Evolutionary conservation across 2,113 vertebrate genomes (phyloP), one percentile per base, ranked within the genome.

Genomic region (Gasterosteus aculeatus): DNA sequence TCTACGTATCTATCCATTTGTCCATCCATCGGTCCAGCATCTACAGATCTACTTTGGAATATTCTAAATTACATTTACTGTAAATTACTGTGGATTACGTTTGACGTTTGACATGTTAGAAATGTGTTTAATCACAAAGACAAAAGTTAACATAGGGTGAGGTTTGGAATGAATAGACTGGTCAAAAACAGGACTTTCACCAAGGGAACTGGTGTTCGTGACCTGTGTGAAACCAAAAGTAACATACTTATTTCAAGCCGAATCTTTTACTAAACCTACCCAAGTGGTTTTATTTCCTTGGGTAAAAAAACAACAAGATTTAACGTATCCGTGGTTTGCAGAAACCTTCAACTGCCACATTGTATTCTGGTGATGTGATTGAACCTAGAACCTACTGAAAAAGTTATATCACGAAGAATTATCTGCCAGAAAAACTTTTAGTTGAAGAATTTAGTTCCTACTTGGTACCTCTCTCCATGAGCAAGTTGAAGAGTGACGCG

Each of bases 391-490:
- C 9, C 3, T 53, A 15, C 11, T 2, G 26, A 0, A 15, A 14
- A 56, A 29, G 22, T 29, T 56, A 29, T 56, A 11, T 60, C 35
- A n/a, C 22, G 31, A 15, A 57, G 4, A 38, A 10, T 19, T 10
- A 19, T 10, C 8, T 4, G 57, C 31, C 57, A 35, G 57, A 35
- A 19, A 59, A 35, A 57, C 12, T 56, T 26, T 26, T 26, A 26
- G 22, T 26, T 26, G 22, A 26, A 26, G 22, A 26, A 26, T 26
- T 26, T 26, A 26, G 22, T 26, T 26, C 22, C 22, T 26, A 26
- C 22, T 19, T 29, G 16, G 4, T 89, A 95, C 95, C 95, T 95
- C 91, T 92, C 83, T 95, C 95, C 95, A 95, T 95, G 53, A 95
- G 92, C 0, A 89, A 87, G 86, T 95, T 95, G 92, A 95, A 93